Evolutionary conservation across 2,888 invertebrate genomes (phyloP).

Genomic region (Drosophila subquinaria): DNA sequence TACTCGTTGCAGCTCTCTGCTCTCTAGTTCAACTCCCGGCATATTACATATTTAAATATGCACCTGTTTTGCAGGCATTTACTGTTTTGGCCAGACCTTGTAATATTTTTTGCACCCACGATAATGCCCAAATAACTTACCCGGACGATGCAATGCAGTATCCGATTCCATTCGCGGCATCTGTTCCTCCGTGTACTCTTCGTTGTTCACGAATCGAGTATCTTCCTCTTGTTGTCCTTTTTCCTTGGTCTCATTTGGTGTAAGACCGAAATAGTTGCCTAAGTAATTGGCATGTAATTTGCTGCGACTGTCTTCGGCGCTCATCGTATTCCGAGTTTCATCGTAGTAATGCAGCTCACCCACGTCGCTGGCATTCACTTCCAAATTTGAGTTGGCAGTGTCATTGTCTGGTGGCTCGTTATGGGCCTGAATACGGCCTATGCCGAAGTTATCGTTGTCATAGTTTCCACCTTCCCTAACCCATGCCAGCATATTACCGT

Average conservation of each 20-base stretch:
- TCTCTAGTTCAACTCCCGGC: no score
- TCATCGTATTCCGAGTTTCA: constrained; percentile 6
- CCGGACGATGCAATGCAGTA: constrained; percentile 46
- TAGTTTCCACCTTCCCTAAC: constrained; percentile 9
- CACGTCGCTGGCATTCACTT: constrained; percentile 37
- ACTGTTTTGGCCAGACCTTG: constrained; percentile 13
- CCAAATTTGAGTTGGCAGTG: background rate
- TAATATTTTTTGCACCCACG: constrained; percentile 37
- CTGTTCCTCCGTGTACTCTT: constrained; percentile 33
- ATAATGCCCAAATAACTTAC: constrained; percentile 47
- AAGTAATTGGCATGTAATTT: constrained; percentile 56
- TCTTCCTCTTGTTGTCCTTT: background rate
- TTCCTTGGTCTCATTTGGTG: constrained; percentile 30
- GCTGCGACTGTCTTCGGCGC: constrained; percentile 13
- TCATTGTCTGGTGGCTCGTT: constrained; percentile 4
- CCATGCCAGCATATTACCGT: constrained; percentile 24
- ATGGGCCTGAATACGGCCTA: constrained; percentile 41
- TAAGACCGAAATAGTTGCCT: constrained; percentile 32
- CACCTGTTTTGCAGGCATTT: no score
- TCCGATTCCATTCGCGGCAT: constrained; percentile 38
- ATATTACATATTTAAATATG: no score
- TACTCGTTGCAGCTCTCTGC: no score
- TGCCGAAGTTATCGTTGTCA: constrained; percentile 30
- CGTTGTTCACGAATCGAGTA: constrained; percentile 16
- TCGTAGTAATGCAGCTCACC: constrained; percentile 64